Base-by-base conservation (phyloP, 2,113 vertebrate species). In the Rhabdornis inornatus region DNA sequence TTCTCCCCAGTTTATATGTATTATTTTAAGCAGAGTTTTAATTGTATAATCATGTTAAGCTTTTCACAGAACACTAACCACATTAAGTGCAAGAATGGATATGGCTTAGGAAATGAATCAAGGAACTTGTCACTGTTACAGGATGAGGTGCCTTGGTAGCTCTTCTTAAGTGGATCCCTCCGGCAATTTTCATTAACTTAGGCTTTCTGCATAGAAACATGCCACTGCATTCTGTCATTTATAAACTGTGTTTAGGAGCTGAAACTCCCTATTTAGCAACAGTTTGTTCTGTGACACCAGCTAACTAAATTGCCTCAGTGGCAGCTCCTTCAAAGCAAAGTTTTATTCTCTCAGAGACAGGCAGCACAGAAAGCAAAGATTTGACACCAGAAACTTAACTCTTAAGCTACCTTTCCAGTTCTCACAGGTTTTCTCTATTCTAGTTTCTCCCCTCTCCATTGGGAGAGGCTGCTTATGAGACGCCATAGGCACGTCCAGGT, bases 81-180 rank as follows among this genome's bases (percentile, higher is more conserved):
- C 74, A 79, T 92, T 89, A 89, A 87, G 94, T 91, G 89, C 81
- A 84, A 94, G 87, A 92, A 84, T 40, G 61, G 72, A 56, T 87
- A 59, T 4, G 47, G 83, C 83, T 91, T 25, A 52, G 83, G 68
- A 93, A 94, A 96, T 59, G 39, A 92, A 89, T 95, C 92, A 84
- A 79, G 64, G 78, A 89, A 75, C 85, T 91, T 94, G 92, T 96
- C 92, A 89, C 52, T 31, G 3, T 64, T 87, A 64, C 44, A 84
- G 83, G 40, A 89, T 60, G 56, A 90, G 76, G 86, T 89, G 76
- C 65, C 56, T 78, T 60, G 72, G 56, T 82, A 84, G 60, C 87
- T 91, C 61, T 77, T 92, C 95, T 87, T 90, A 75, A 97, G 92
- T 79, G 91, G 91, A 82, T 78, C 91, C 96, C 96, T 94, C 77